Evolutionary conservation across 2,113 vertebrate species (phyloP), one percentile per base, ranked within the genome.

Genomic region (Archilochus colubris): DNA sequence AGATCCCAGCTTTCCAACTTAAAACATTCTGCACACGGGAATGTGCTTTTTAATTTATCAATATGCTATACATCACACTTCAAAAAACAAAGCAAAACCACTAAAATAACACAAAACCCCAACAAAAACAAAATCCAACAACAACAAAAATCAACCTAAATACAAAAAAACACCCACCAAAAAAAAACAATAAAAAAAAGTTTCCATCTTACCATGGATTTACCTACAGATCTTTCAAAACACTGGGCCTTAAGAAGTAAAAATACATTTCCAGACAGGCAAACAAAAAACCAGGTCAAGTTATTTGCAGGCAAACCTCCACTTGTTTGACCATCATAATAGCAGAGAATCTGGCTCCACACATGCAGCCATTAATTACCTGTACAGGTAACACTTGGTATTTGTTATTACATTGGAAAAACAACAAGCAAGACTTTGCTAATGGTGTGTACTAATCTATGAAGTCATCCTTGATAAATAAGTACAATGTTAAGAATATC

Each of bases 171-270:
- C 40, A 40, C 40, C 40, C 40, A 10, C 9, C 7, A 48, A 48
- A 38, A 12, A 12, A 8, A 68, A 40, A 48, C 46, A 48, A 19
- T 18, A 48, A 48, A 51, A 66, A 53, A 94, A 1, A 63, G 51
- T 53, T 89, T 94, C 86, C 83, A 91, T 50, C 93, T 67, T 70
- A 87, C 69, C 51, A 24, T 63, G 68, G 83, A n/a, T 74, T 91
- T 90, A 96, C 90, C 87, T 73, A 12, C 88, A 69, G 85, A 93
- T 73, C 82, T 92, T 95, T 83, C 73, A 89, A 93, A 94, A 79
- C 72, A 79, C 27, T 33, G 7, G 5, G 14, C 44, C 31, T 74
- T 72, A 74, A 0, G 0, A 77, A 89, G 53, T 66, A 72, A 72
- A 90, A 90, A 77, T 21, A 23, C 28, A 68, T 63, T 91, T 87